Conservation (phyloP, 53 echinoderm and acorn worm genomes). For the Antedon mediterranea region DNA sequence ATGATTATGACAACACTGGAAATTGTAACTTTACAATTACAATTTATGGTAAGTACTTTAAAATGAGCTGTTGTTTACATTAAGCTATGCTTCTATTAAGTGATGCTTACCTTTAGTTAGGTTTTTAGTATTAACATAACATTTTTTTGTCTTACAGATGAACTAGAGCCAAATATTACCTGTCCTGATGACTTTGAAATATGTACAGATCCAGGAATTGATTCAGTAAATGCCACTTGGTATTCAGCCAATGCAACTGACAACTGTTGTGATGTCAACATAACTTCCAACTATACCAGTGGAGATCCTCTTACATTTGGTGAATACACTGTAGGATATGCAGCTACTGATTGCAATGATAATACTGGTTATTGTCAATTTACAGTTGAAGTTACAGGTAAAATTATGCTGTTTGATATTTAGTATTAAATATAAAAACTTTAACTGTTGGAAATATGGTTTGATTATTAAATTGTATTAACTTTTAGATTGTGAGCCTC, state of each 20-base stretch:
- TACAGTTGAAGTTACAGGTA: not conserved
- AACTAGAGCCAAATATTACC: not conserved
- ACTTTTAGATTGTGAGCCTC: no score
- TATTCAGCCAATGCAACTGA: not conserved
- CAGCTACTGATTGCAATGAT: not conserved
- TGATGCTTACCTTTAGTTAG: no score
- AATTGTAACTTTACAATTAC: not conserved
- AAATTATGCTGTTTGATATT: no score
- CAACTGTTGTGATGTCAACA: not conserved
- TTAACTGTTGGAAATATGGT: no score
- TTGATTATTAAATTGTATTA: no score
- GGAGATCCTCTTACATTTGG: not conserved
- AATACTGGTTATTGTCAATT: not conserved
- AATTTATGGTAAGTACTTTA: not conserved
- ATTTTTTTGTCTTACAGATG: not conserved
- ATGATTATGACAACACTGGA: not conserved
- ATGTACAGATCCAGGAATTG: not conserved
- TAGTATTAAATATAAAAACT: no score
- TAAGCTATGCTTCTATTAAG: no score
- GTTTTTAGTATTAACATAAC: no score
- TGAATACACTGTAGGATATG: not conserved
- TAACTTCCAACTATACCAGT: not conserved
- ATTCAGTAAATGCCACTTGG: not conserved
- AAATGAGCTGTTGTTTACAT: no score
- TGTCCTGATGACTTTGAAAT: not conserved